Evolutionary conservation across 2,797 vertebrate species (phyloP).

Genomic region (Leucoraja ocellata): DNA sequence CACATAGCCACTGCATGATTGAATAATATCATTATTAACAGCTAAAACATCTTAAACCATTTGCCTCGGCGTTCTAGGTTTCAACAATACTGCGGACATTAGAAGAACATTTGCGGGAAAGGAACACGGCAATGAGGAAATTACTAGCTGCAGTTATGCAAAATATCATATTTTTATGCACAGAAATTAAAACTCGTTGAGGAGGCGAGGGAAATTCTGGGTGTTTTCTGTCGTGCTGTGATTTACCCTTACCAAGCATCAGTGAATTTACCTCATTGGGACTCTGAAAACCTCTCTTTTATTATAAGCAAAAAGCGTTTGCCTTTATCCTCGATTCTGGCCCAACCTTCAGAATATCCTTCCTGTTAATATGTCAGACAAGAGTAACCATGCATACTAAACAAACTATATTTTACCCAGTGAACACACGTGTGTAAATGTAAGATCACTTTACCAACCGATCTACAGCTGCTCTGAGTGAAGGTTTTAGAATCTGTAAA

Average conservation of each 20-base stretch:
- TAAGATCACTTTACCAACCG: conserved; percentile 50
- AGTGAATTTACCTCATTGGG: conserved; percentile 40
- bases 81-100: not conserved
- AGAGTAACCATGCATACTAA: conserved; percentile 64
- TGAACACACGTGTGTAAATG: conserved; percentile 43
- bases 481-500: not conserved
- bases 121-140: not conserved
- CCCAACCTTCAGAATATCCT: conserved; percentile 53
- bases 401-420: conserved; percentile 45
- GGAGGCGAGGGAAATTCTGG: conserved; percentile 48
- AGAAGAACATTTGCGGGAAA: not conserved
- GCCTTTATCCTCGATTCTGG: conserved; percentile 42
- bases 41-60: not conserved
- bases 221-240: conserved; percentile 45
- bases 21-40: not conserved
- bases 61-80: not conserved
- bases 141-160: conserved; percentile 20
- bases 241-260: conserved; percentile 40
- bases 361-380: conserved; percentile 65
- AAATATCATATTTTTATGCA: conserved; percentile 25
- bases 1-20: not conserved
- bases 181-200: conserved; percentile 42
- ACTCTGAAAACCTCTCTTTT: conserved; percentile 44
- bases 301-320: conserved; percentile 41
- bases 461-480: conserved; percentile 50